These are phyloP conservation scores for Diachasmimorpha longicaudata DNA, from an alignment of 1,140 invertebrate genomes.

Conservation along the genomic window DNA sequence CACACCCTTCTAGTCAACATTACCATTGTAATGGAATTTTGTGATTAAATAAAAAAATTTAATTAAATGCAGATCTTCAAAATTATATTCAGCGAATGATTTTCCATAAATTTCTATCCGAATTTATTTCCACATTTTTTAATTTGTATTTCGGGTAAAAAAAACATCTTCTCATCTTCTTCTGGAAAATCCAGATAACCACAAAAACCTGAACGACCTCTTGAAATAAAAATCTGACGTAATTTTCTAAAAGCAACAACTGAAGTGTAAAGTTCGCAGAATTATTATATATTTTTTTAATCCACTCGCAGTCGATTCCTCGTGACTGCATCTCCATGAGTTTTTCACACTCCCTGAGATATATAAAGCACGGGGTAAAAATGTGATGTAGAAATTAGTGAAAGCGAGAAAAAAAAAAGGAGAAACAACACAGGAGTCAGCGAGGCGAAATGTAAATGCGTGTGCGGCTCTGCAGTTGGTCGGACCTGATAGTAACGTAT, in stretches of 20 bases:
- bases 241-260: not conserved
- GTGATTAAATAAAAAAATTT: too few species aligned
- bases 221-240: not conserved
- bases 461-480: conserved; percentile 15
- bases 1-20: too few species aligned
- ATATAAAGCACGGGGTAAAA: not conserved
- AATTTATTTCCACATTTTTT: too few species aligned
- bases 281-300: not conserved
- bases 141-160: too few species aligned
- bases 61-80: too few species aligned
- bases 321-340: conserved; percentile 4
- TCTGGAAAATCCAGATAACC: not conserved
- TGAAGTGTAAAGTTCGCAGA: not conserved
- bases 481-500: conserved; percentile 20
- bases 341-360: not conserved
- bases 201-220: not conserved
- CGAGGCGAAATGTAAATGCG: conserved; percentile 19
- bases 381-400: conserved; percentile 6
- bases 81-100: too few species aligned
- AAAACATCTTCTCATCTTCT: too few species aligned
- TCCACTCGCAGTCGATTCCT: not conserved
- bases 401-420: not conserved
- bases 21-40: too few species aligned
- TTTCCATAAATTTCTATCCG: too few species aligned
- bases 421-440: conserved; percentile 15